Evolutionary conservation across 1,140 invertebrate genomes (phyloP).

Genomic region (Diuraphis noxia): DNA sequence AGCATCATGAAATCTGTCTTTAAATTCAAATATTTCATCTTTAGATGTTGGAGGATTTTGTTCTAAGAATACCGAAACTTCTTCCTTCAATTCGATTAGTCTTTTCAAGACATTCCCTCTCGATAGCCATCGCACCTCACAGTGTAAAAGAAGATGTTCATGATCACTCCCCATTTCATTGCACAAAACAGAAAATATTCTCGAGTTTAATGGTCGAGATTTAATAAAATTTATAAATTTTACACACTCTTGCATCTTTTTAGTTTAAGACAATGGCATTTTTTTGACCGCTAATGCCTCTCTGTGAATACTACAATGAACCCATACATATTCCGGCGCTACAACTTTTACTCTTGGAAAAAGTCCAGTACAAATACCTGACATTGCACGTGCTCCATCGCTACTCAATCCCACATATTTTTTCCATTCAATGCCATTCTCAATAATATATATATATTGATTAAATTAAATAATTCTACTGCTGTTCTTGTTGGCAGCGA

Average conservation of each 20-base stretch:
- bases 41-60: background rate
- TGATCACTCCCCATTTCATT: conserved; percentile 27
- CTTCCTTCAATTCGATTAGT: conserved; percentile 10
- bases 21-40: background rate
- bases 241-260: conserved; percentile 14
- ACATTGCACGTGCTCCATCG: conserved; percentile 28
- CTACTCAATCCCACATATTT: conserved; percentile 12
- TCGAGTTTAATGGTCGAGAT: background rate
- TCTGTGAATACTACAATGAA: too few species aligned
- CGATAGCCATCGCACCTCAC: conserved; percentile 29
- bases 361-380: background rate
- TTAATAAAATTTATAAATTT: conserved; percentile 38
- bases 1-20: background rate
- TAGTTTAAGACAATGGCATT: background rate
- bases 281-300: background rate
- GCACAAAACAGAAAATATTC: background rate
- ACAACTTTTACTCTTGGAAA: background rate
- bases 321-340: background rate
- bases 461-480: conserved; percentile 19
- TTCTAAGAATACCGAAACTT: conserved; percentile 21
- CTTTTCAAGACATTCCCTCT: background rate
- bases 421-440: background rate
- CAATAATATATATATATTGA: background rate
- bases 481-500: background rate
- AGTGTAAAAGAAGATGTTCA: conserved; percentile 22